phyloP scores from a whole-genome alignment of 2,888 invertebrate species.

The Incurvaria masculella region DNA sequence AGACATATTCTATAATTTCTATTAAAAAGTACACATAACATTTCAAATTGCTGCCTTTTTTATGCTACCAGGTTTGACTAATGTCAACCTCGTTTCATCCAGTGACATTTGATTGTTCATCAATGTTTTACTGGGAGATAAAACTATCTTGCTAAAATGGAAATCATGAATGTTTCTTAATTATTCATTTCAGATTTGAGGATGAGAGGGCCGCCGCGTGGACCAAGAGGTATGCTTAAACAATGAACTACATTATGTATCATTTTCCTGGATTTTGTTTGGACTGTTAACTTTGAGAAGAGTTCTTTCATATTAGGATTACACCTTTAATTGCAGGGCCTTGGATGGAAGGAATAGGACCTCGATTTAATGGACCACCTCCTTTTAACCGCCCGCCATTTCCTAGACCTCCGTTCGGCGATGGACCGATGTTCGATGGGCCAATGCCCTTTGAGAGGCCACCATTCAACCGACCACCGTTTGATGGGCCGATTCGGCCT shows the following conservation, averaged over 20 bases:
- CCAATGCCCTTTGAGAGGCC: conserved; percentile 29
- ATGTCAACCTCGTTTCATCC: too few species aligned
- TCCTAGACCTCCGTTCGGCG: conserved; percentile 28
- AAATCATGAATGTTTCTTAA: too few species aligned
- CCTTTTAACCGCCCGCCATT: conserved; percentile 32
- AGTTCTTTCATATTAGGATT: not conserved
- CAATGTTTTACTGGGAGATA: too few species aligned
- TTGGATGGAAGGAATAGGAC: conserved; percentile 44
- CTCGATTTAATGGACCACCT: conserved; percentile 40
- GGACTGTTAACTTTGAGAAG: too few species aligned
- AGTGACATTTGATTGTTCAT: too few species aligned
- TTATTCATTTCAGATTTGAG: conserved; percentile 41
- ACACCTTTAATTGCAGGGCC: conserved; percentile 29
- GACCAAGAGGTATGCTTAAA: conserved; percentile 32
- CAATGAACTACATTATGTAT: not conserved
- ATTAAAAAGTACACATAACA: too few species aligned
- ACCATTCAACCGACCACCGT: conserved; percentile 29
- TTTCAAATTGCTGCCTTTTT: too few species aligned
- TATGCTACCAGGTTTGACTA: too few species aligned
- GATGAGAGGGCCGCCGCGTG: conserved; percentile 45
- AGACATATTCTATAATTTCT: too few species aligned
- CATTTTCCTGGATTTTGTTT: too few species aligned
- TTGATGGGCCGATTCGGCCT: conserved; percentile 22
- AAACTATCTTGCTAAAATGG: too few species aligned
- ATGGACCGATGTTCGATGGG: conserved; percentile 24